A percentile compares a stretch with the other conserved stretches of the same genome.
Evolutionary conservation across 2,797 vertebrate genomes (phyloP).

Genomic region (Cirrhinus molitorella): DNA sequence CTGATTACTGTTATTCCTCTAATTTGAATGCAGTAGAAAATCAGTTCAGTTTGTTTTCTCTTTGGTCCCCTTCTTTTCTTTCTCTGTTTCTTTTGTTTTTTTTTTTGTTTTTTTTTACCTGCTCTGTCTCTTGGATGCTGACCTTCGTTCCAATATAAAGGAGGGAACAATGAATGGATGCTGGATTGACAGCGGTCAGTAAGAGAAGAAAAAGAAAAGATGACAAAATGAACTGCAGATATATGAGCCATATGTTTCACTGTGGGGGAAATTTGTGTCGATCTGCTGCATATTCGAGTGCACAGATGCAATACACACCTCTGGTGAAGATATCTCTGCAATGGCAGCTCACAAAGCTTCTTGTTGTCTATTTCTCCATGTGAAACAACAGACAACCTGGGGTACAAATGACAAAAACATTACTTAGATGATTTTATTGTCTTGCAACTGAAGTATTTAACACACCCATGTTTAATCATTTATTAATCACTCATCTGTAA

Average conservation of each 20-base stretch:
- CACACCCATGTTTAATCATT: conserved; percentile 8
- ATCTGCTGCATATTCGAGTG: conserved; percentile 50
- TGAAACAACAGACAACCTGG: conserved; percentile 41
- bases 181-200: conserved; percentile 85
- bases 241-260: conserved; percentile 35
- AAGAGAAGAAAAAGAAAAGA: conserved; percentile 68
- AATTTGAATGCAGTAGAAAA: conserved; percentile 63
- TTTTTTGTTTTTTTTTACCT: conserved; percentile 66
- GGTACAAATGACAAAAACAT: conserved; percentile 18
- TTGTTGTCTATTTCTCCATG: conserved; percentile 39
- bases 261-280: conserved; percentile 25
- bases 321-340: conserved; percentile 48
- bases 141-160: conserved; percentile 70
- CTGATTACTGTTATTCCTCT: conserved; percentile 62
- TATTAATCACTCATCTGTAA: conserved; percentile 7
- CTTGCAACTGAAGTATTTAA: conserved; percentile 19
- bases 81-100: conserved; percentile 75
- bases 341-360: conserved; percentile 45
- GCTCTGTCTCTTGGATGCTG: conserved; percentile 68
- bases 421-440: conserved; percentile 15
- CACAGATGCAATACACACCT: conserved; percentile 47
- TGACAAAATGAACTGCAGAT: conserved; percentile 54
- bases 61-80: conserved; percentile 72
- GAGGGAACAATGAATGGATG: conserved; percentile 82
- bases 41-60: conserved; percentile 59